Base-by-base conservation (phyloP, 2,888 invertebrate genomes). In the Leucozona laternaria region DNA sequence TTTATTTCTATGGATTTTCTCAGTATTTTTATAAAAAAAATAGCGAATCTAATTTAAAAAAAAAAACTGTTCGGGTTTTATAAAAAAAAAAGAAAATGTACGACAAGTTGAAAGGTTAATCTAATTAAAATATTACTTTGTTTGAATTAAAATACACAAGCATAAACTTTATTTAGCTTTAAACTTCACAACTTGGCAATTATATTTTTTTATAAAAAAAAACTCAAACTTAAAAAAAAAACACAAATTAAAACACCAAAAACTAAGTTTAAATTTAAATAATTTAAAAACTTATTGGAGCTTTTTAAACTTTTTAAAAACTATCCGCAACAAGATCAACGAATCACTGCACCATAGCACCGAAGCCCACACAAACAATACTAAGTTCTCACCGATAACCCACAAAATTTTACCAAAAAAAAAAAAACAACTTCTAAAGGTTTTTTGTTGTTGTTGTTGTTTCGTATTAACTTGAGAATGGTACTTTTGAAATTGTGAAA, bases 321-420 rank as follows among this genome's bases (percentile, higher is more conserved):
- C 60, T 60, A 55, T 81, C 50, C 73, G 77, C 48, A 17, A 53
- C 79, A 64, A 48, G 50, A 22, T 60, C 79, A 70, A 57, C 50
- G 13, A 58, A 71, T 53, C 60, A 70, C 80, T 78, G 72, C 81
- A 85, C 85, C 68, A 60, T 53, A 15, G 13, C 37, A 57, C 25
- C 70, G 77, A 73, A 73, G 77, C 81, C 85, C 85, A 81, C 80
- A 72, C 73, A 85, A 80, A 71, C 77, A 73, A 78, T 80, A 85
- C 73, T 79, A 72, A 60, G 70, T 79, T 48, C n/a, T 34, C 53
- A 22, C n/a, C 34, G 70, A 57, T 71, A 37, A 45, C 75, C 58
- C 45, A 80, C 73, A 22, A 58, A 77, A 77, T 22, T 58, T 53
- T 25, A 48, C 45, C 48, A 57, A 64, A 60, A 64, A 55, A 45